phyloP scores from a whole-genome alignment of 1,140 invertebrate genomes.

The Atopsyche davidsoni region DNA sequence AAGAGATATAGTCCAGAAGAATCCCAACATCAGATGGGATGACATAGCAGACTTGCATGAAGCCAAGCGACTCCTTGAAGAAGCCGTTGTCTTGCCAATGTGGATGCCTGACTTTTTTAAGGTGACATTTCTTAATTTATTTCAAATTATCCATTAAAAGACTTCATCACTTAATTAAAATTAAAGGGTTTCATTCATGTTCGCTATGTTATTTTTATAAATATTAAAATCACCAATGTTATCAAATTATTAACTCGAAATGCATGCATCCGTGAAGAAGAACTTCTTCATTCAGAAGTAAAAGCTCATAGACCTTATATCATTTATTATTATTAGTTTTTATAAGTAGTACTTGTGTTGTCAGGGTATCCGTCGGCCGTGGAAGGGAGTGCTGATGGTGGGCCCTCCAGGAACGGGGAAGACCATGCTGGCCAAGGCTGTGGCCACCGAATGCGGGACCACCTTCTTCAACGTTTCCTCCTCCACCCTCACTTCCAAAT shows the following conservation, averaged over 20 bases:
- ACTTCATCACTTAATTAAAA: too few relatives aligned
- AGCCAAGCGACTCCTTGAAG: slow-evolving; percentile 91
- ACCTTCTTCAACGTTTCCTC: slow-evolving; percentile 99
- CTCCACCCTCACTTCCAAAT: slow-evolving; percentile 95
- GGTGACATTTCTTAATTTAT: slow-evolving; percentile 41
- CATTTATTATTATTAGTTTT: background rate
- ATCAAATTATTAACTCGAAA: too few relatives aligned
- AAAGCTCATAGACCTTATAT: background rate
- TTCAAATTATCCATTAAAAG: too few relatives aligned
- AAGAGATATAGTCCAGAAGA: slow-evolving; percentile 95
- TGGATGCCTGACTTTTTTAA: slow-evolving; percentile 99
- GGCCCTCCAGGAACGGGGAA: slow-evolving; percentile 97
- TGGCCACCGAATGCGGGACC: slow-evolving; percentile 98
- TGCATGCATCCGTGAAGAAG: too few relatives aligned
- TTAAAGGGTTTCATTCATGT: too few relatives aligned
- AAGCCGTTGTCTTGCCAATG: slow-evolving; percentile 96
- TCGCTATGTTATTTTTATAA: too few relatives aligned
- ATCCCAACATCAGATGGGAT: slow-evolving; percentile 95
- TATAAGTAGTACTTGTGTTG: background rate
- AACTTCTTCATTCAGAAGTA: too few relatives aligned
- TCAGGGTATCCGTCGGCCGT: slow-evolving; percentile 74
- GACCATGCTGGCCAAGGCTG: slow-evolving; percentile 98
- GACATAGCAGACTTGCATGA: slow-evolving; percentile 96
- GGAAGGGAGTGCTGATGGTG: slow-evolving; percentile 93
- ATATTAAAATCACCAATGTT: too few relatives aligned